Evolutionary conservation across 1,140 invertebrate species (phyloP).

Genomic region (Pogonomyrmex barbatus): DNA sequence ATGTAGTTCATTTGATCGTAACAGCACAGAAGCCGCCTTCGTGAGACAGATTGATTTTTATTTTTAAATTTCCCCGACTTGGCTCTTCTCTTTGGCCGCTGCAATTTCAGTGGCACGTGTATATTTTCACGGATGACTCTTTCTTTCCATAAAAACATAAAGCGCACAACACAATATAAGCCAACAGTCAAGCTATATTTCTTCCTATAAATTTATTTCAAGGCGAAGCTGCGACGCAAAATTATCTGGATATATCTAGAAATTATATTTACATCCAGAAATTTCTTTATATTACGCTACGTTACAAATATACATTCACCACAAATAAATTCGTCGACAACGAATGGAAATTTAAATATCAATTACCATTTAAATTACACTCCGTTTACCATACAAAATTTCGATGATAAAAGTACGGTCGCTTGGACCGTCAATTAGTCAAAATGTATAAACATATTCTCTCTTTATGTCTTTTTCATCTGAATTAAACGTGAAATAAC

Average conservation of each 20-base stretch:
- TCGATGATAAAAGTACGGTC: not conserved
- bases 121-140: not conserved
- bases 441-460: not conserved
- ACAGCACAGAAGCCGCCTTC: constrained; percentile 30
- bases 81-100: not conserved
- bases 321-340: not conserved
- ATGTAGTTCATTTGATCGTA: constrained; percentile 68
- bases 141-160: constrained; percentile 38
- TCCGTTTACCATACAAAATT: not conserved
- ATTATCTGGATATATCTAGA: not conserved
- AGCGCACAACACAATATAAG: constrained; percentile 2
- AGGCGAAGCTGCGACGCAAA: not conserved
- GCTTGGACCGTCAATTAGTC: not conserved
- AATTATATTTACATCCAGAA: not conserved
- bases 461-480: not conserved
- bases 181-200: not conserved
- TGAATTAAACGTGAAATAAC: not conserved
- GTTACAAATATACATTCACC: not conserved
- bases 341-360: not conserved
- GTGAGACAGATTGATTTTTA: constrained; percentile 47
- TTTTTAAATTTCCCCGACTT: constrained; percentile 60
- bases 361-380: not conserved
- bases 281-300: not conserved
- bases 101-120: not conserved
- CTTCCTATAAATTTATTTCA: not conserved